phyloP scores from a whole-genome alignment of 2,888 invertebrate species.

The Brachyopa scutellaris region DNA sequence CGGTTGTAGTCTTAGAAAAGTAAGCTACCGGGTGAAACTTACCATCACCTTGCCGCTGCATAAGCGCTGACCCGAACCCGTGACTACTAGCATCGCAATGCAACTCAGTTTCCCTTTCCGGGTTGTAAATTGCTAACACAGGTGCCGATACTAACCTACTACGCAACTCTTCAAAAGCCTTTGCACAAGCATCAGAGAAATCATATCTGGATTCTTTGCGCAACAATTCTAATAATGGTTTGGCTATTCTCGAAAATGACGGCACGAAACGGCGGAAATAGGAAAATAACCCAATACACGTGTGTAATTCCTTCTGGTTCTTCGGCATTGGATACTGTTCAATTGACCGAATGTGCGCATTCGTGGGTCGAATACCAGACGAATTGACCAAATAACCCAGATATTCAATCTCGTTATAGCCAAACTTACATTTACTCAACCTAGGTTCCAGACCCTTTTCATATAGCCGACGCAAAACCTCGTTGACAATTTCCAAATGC shows the following conservation, averaged over 20 bases:
- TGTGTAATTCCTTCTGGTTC: no score
- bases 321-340: neutral
- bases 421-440: no score
- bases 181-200: neutral
- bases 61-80: neutral
- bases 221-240: no score
- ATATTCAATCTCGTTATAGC: neutral
- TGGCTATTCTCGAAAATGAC: no score
- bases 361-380: neutral
- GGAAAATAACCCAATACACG: neutral
- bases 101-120: neutral
- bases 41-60: neutral
- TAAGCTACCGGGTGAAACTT: neutral
- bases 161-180: neutral
- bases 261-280: neutral
- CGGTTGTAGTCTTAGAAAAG: neutral
- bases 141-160: neutral
- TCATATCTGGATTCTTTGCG: no score
- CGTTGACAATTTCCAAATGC: neutral
- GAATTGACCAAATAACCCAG: no score
- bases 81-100: no score
- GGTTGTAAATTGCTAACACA: neutral
- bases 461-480: neutral
- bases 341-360: neutral
- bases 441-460: neutral